Percentiles rank a stretch among this genome's conserved stretches.
Conservation (phyloP, 2,888 invertebrate genomes). For the Drosophila diplacantha region DNA sequence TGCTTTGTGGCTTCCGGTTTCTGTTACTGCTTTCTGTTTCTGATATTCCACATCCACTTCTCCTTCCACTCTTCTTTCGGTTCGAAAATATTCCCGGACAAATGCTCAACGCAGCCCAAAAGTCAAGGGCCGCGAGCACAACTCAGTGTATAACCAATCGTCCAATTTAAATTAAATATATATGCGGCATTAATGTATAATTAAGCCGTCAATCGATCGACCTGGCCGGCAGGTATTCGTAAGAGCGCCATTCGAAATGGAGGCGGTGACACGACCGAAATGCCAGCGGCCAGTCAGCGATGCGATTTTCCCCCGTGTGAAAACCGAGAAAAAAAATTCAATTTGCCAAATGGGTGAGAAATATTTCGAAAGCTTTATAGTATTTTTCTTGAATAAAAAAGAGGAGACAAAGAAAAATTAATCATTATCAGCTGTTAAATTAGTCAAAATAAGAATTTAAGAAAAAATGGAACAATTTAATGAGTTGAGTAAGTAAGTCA, state of each 20-base stretch:
- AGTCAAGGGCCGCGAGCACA: constrained; percentile 12
- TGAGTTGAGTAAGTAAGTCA: neutral
- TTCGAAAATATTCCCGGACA: constrained; percentile 46
- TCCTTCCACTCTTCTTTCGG: constrained; percentile 44
- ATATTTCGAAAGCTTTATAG: neutral
- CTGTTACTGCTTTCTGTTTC: constrained; percentile 34
- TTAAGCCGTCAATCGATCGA: constrained; percentile 15
- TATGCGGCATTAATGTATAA: constrained; percentile 9
- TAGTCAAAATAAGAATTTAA: too few species aligned
- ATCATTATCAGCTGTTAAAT: neutral
- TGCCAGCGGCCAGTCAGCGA: constrained; percentile 16
- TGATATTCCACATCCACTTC: constrained; percentile 40
- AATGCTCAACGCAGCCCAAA: neutral
- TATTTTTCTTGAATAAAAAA: neutral
- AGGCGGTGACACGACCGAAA: constrained; percentile 1
- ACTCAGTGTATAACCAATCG: constrained; percentile 13
- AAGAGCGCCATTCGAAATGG: constrained; percentile 10
- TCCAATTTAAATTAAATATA: constrained; percentile 12
- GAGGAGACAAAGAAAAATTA: neutral
- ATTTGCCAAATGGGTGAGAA: neutral
- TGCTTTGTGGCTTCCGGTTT: constrained; percentile 70
- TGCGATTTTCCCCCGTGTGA: constrained; percentile 2
- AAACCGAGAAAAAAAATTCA: constrained; percentile 15
- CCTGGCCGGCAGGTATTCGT: constrained; percentile 8
- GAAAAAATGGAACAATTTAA: too few species aligned